Evolutionary conservation across 2,113 vertebrate genomes (phyloP).

Genomic region (Otis tarda): DNA sequence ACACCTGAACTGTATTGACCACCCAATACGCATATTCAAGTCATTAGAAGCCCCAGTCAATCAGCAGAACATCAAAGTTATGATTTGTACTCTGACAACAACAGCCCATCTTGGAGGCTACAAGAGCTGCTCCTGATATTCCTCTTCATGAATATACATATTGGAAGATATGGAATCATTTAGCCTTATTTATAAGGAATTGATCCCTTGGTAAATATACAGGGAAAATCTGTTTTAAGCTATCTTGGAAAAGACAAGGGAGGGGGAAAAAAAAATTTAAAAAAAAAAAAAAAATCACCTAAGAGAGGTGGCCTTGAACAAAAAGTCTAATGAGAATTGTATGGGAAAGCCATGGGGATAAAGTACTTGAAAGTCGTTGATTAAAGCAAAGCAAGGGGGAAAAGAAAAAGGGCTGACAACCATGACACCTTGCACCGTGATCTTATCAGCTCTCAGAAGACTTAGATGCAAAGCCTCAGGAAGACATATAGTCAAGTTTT

Average conservation of each 20-base stretch:
- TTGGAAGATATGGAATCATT: background rate
- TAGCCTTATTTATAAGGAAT: background rate
- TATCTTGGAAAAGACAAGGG: background rate
- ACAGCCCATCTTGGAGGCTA: background rate
- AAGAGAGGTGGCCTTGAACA: constrained; percentile 2
- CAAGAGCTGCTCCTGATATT: background rate
- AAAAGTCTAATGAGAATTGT: background rate
- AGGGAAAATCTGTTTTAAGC: background rate
- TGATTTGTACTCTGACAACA: background rate
- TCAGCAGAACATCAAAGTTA: background rate
- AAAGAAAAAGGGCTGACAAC: background rate
- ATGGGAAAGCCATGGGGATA: background rate
- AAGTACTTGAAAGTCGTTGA: background rate
- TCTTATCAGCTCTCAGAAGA: background rate
- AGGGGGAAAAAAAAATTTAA: fast-evolving
- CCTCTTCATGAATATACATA: background rate
- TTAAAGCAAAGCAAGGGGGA: background rate
- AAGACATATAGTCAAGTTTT: background rate
- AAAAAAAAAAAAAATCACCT: background rate
- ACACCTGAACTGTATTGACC: background rate
- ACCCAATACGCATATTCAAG: background rate
- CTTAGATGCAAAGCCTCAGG: background rate
- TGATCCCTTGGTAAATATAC: background rate
- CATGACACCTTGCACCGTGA: fast-evolving
- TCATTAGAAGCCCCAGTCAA: background rate